A percentile compares a stretch with the other conserved stretches of the same genome.
These are phyloP conservation scores for Larimichthys crocea DNA, from an alignment of 2,113 vertebrate genomes.

Conservation along the genomic window DNA sequence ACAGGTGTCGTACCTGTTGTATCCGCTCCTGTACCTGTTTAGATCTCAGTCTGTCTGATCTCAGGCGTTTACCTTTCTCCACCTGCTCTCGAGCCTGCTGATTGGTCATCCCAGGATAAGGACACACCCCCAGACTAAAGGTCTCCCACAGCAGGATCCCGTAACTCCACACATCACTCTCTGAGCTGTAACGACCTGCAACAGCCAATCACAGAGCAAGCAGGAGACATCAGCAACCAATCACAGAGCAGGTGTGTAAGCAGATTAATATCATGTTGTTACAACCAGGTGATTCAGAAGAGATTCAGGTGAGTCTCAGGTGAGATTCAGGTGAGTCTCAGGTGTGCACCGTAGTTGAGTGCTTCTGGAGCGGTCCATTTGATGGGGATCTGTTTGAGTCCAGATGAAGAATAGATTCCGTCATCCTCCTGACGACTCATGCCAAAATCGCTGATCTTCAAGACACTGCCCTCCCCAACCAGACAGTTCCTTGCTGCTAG, in stretches of 20 bases:
- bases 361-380: constrained; percentile 99
- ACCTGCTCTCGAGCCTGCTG: constrained; percentile 98
- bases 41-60: too few relatives aligned
- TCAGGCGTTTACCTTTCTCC: constrained; percentile 89
- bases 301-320: neutral
- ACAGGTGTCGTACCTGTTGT: too few relatives aligned
- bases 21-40: too few relatives aligned
- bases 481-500: constrained; percentile 97
- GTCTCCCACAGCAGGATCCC: constrained; percentile 98
- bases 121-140: constrained; percentile 96
- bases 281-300: neutral
- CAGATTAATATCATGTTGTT: neutral
- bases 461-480: constrained; percentile 90
- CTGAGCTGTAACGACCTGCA: constrained; percentile 96
- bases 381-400: constrained; percentile 98
- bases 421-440: constrained; percentile 99
- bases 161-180: constrained; percentile 98
- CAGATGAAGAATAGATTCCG: constrained; percentile 96
- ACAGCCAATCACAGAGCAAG: too few relatives aligned
- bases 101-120: constrained; percentile 98
- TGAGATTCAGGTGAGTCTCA: neutral
- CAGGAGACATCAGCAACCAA: too few relatives aligned
- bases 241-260: constrained; percentile 16
- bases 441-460: constrained; percentile 99
- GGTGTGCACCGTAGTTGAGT: constrained; percentile 92